Evolutionary conservation across 2,888 invertebrate species (phyloP), one percentile per base, ranked within the genome.

Genomic region (Cenopis cana): DNA sequence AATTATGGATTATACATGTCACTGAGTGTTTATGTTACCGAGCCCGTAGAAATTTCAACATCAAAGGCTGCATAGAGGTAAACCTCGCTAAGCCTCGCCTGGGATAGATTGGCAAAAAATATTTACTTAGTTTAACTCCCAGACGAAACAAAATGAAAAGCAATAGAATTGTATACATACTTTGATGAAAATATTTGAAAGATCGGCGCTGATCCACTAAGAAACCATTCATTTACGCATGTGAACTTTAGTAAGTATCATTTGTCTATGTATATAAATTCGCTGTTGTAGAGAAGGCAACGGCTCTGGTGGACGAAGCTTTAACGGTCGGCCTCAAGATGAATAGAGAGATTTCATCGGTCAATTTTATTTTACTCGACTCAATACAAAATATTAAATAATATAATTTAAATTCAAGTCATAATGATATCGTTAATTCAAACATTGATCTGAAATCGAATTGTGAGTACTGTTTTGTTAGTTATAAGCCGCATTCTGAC

Each of bases 121-220:
- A 29, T n/a, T 55, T 55, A 55, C 29, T 5, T 55, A 59, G 17
- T 36, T 41, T 9, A 38, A 41, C 24, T 24, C 14, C 59, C 38
- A 59, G 24, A 59, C 41, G 59, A 59, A 59, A 41, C 18, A 2
- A 57, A 57, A 57, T 41, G 2, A 20, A 59, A 20, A 59, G 38
- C 14, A 55, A 29, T 24, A 14, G 24, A 54, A 14, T 18, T 20
- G 9, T 41, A 14, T 8, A 18, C 8, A 9, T 11, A 8, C 12
- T 59, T 59, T 41, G 38, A 59, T 59, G 38, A 20, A 59, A 59
- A 59, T 38, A 14, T 1, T 20, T 38, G 18, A 14, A 38, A 12
- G 12, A 20, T 38, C 12, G 5, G 18, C 18, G 38, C 38, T 36
- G 18, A 38, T 20, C 18, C 10, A 54, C 14, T n/a, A n/a, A 46